Percentiles rank a stretch among this genome's conserved stretches.
phyloP scores from a whole-genome alignment of 2,797 vertebrate species.

The Hipposideros larvatus region DNA sequence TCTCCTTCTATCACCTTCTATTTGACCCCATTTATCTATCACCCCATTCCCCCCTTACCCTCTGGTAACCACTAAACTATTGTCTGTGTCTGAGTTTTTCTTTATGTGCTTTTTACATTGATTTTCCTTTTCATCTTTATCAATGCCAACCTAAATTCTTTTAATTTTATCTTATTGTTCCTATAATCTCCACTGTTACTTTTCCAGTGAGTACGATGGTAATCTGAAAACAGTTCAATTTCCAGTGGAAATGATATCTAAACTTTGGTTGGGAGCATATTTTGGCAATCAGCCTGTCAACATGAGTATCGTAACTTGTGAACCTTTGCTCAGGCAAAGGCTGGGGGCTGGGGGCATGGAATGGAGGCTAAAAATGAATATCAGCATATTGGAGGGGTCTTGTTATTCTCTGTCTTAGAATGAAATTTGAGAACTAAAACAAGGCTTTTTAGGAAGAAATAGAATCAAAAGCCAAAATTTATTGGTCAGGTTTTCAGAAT shows the following conservation, averaged over 20 bases:
- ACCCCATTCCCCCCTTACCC: too few relatives aligned
- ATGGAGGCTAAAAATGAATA: neutral
- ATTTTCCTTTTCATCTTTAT: neutral
- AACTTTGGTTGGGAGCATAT: neutral
- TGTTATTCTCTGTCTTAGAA: neutral
- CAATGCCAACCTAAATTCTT: neutral
- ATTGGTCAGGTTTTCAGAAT: neutral
- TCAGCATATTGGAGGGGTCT: neutral
- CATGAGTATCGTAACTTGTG: neutral
- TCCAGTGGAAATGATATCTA: neutral
- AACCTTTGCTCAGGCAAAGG: neutral
- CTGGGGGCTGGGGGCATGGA: neutral
- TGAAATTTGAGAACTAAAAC: neutral
- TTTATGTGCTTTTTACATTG: neutral
- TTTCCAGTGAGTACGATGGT: neutral
- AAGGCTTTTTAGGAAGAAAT: neutral
- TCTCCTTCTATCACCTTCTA: too few relatives aligned
- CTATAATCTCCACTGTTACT: neutral
- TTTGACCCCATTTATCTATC: too few relatives aligned
- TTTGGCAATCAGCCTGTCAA: neutral
- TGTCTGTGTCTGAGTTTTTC: too few relatives aligned
- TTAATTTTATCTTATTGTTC: neutral
- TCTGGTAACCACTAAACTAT: too few relatives aligned
- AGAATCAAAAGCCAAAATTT: neutral
- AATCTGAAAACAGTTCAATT: neutral